These are phyloP conservation scores for Charaxes varanes DNA, from an alignment of 1,140 invertebrate species.

Conservation along the genomic window DNA sequence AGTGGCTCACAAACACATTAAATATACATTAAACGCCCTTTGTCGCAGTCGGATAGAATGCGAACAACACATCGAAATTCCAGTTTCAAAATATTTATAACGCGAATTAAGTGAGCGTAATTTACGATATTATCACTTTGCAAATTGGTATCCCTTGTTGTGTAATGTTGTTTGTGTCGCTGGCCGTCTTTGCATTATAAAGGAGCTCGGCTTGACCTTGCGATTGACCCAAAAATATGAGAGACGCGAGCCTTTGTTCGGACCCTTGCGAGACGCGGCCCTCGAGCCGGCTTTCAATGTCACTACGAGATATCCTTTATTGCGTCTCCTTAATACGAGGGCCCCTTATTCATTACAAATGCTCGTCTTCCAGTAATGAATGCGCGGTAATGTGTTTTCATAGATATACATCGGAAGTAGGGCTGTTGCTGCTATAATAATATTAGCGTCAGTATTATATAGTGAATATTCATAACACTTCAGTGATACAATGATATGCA, in stretches of 20 bases:
- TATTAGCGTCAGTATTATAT: too few species aligned
- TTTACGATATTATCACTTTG: slow-evolving; percentile 9
- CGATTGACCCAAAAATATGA: slow-evolving; percentile 42
- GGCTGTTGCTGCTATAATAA: too few species aligned
- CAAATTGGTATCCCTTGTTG: slow-evolving; percentile 13
- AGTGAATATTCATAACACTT: too few species aligned
- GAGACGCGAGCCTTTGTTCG: slow-evolving; percentile 37
- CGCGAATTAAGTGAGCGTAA: background rate
- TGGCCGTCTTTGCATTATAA: slow-evolving; percentile 16
- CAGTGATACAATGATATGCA: too few species aligned
- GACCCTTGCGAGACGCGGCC: slow-evolving; percentile 39
- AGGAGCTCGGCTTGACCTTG: slow-evolving; percentile 38
- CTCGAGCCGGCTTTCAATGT: slow-evolving; percentile 30
- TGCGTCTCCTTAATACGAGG: slow-evolving; percentile 20
- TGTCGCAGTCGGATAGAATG: too few species aligned
- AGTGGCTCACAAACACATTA: too few species aligned
- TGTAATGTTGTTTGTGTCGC: slow-evolving; percentile 9
- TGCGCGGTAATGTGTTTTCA: slow-evolving; percentile 26
- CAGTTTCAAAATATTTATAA: slow-evolving; percentile 9
- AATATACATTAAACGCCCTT: too few species aligned
- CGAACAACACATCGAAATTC: too few species aligned
- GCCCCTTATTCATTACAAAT: slow-evolving; percentile 35
- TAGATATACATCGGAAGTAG: slow-evolving; percentile 37
- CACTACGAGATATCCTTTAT: slow-evolving; percentile 37
- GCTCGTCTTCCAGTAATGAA: slow-evolving; percentile 26